These are phyloP conservation scores for Heterocephalus glaber DNA, from an alignment of 2,113 vertebrate genomes.

Conservation along the genomic window DNA sequence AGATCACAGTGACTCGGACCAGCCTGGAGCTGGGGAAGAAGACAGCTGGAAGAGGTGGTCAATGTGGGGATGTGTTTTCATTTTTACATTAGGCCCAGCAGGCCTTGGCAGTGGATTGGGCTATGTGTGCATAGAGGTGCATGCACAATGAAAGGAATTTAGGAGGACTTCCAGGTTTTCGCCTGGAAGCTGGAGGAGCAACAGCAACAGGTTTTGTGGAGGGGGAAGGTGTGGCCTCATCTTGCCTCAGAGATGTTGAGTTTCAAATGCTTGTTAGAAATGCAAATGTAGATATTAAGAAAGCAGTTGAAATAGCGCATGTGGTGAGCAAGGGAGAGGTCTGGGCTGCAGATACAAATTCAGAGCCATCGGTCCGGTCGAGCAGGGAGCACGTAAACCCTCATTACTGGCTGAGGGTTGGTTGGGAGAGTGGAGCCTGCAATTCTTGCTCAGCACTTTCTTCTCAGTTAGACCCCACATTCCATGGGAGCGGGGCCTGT, in stretches of 20 bases:
- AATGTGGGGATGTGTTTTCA: not conserved
- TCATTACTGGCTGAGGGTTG: fast-evolving
- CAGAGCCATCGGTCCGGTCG: not conserved
- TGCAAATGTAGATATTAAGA: conserved; percentile 44
- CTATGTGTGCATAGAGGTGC: not conserved
- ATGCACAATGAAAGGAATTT: not conserved
- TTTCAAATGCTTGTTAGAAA: conserved; percentile 60
- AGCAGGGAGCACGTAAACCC: not conserved
- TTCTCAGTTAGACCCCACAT: not conserved
- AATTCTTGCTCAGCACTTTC: not conserved
- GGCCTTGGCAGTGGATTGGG: not conserved
- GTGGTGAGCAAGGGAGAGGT: conserved; percentile 26
- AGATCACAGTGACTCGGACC: not conserved
- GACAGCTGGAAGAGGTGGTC: not conserved
- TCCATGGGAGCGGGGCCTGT: not conserved
- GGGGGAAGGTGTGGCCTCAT: conserved; percentile 49
- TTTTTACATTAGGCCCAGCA: not conserved
- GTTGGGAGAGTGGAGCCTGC: not conserved
- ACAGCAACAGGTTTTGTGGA: conserved; percentile 55
- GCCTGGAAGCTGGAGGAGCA: conserved; percentile 1
- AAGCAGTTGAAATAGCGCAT: not conserved
- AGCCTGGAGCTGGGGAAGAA: not conserved
- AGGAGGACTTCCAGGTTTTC: conserved; percentile 10
- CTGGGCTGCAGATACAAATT: not conserved
- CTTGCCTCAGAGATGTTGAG: conserved; percentile 19